phyloP scores from a whole-genome alignment of 2,797 vertebrate genomes.

The Danio tinwini region DNA sequence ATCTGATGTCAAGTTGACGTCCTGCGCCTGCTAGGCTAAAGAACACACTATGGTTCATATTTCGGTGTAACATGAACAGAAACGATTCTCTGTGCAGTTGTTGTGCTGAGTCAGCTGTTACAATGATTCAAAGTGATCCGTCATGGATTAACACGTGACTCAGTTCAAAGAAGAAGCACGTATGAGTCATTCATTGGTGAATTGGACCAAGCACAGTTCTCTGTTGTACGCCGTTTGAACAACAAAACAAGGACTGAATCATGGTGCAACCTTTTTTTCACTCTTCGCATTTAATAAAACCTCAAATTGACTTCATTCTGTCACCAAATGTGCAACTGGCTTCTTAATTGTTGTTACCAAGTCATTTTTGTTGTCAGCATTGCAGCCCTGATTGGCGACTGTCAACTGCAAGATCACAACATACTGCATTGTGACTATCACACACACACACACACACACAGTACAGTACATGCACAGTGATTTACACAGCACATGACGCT shows the following conservation, averaged over 20 bases:
- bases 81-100: background rate
- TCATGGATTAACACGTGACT: background rate
- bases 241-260: background rate
- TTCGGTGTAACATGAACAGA: background rate
- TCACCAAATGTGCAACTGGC: background rate
- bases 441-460: constrained; percentile 13
- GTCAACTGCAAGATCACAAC: background rate
- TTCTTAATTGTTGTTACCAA: background rate
- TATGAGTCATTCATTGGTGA: constrained; percentile 2
- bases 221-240: background rate
- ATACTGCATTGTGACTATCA: background rate
- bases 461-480: constrained; percentile 46
- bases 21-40: too few relatives aligned
- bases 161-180: background rate
- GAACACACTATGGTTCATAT: background rate
- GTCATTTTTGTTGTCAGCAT: background rate
- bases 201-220: background rate
- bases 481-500: constrained; percentile 51
- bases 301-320: background rate
- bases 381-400: background rate
- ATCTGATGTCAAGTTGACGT: too few relatives aligned
- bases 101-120: background rate
- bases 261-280: too few relatives aligned
- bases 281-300: background rate
- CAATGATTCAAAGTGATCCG: constrained; percentile 1